Base-by-base conservation (phyloP, 2,888 invertebrate species). In the Scrobipalpa atriplicella region DNA sequence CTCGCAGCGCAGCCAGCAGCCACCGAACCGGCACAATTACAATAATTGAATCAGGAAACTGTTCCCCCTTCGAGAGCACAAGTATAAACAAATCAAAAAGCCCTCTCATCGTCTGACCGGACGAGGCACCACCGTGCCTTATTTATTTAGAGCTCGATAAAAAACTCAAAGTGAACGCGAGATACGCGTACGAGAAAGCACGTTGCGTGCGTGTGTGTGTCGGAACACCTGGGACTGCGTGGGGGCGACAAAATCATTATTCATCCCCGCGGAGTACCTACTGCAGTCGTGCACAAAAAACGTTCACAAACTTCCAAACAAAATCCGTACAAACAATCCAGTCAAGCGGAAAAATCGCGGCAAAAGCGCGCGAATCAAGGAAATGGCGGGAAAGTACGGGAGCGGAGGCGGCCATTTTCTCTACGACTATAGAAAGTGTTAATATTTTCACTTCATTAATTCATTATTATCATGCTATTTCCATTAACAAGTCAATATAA, bases 21-120 rank as follows among this genome's bases (percentile, higher is more conserved):
- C 69, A 72, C 75, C 73, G 72, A 71, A 68, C 75, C 75, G 73
- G 73, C 72, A 80, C 83, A 85, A 87, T 87, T 84, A 84, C 80
- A 85, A 85, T 87, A 86, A 89, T 89, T 86, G 84, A 87, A 87
- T 87, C 83, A 86, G 86, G 86, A 87, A 84, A 79, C 81, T 72
- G 80, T 80, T 86, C 64, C 82, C 85, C 84, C 78, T 78, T 75
- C 78, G 75, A 73, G 74, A 74, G 73, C 69, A 68, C 70, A 73
- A 75, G 76, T 83, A 86, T 86, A 85, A 86, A 88, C 86, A 88
- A 85, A 86, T 85, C 85, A 82, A 79, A 81, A 78, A 79, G 76
- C 75, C 72, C 76, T 77, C 78, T 80, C 79, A 75, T 74, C 75
- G 70, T 65, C 69, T 67, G 67, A 69, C 74, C 74, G 78, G 71